Evolutionary conservation across 2,888 invertebrate species (phyloP), one percentile per base, ranked within the genome.

Genomic region (Stramonita haemastoma): DNA sequence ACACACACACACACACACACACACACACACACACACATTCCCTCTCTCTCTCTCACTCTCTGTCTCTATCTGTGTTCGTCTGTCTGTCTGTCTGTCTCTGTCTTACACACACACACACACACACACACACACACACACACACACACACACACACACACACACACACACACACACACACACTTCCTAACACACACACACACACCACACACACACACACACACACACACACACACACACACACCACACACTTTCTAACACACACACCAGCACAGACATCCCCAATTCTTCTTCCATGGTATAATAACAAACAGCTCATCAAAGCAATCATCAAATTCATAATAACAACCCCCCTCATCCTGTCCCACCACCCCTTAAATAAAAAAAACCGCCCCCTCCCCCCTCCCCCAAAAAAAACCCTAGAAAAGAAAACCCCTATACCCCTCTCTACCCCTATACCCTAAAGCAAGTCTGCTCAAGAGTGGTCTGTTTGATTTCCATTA

Each of bases 1-100:
- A 85, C 29, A 85, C 29, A 85, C 29, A 85, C n/a, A 57, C 29
- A 56, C 57, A 85, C 29, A 85, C 57, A 85, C n/a, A 57, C 85
- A 57, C n/a, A 85, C 56, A 85, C n/a, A 85, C 85, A 85, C 29
- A 85, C 57, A 85, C 6, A 57, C 57, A 85, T 32, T 13, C 29
- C 46, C 22, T 56, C 85, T 26, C n/a, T 56, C 56, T n/a, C n/a
- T n/a, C n/a, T n/a, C n/a, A n/a, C n/a, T n/a, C n/a, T n/a, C n/a
- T n/a, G n/a, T n/a, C n/a, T n/a, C n/a, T n/a, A n/a, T n/a, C n/a
- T n/a, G n/a, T n/a, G n/a, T n/a, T n/a, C n/a, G n/a, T n/a, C n/a
- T n/a, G n/a, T n/a, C n/a, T n/a, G n/a, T n/a, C n/a, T n/a, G n/a
- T n/a, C n/a, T n/a, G n/a, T n/a, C n/a, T n/a, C n/a, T n/a, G n/a